A percentile compares a stretch with the other conserved stretches of the same genome.
Conservation (phyloP, 2,888 invertebrate species). For the Anarsia innoxiella region DNA sequence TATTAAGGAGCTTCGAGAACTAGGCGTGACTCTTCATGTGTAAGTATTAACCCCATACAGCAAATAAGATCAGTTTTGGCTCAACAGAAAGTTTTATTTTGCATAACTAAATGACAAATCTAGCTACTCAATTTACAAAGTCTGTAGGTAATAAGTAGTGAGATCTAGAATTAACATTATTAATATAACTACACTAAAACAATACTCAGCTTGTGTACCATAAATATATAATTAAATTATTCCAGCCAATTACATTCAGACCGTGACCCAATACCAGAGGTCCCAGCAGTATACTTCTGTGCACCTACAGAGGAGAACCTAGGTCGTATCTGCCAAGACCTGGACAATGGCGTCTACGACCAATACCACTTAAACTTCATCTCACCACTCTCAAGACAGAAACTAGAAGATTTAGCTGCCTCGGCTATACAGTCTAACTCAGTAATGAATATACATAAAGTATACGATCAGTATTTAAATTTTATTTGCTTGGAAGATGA, state of each 20-base stretch:
- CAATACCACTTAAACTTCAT: conserved; percentile 97
- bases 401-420: conserved; percentile 95
- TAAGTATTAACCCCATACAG: no score
- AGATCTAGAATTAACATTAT: no score
- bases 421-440: conserved; percentile 93
- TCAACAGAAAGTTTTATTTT: no score
- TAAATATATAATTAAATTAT: no score
- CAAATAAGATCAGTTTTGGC: no score
- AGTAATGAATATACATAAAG: conserved; percentile 94
- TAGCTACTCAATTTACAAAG: not conserved
- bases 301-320: conserved; percentile 97
- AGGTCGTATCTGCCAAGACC: conserved; percentile 92
- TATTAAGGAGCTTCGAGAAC: conserved; percentile 94
- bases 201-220: no score
- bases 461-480: conserved; percentile 98
- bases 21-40: conserved; percentile 98
- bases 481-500: conserved; percentile 99
- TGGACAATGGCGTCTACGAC: conserved; percentile 93
- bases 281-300: conserved; percentile 98
- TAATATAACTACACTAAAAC: no score
- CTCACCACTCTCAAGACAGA: conserved; percentile 93
- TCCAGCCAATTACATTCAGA: conserved; percentile 89
- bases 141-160: no score
- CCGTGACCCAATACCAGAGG: conserved; percentile 96
- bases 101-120: no score